These are phyloP conservation scores for Crepidodera aurea DNA, from an alignment of 2,888 invertebrate species.

Conservation along the genomic window DNA sequence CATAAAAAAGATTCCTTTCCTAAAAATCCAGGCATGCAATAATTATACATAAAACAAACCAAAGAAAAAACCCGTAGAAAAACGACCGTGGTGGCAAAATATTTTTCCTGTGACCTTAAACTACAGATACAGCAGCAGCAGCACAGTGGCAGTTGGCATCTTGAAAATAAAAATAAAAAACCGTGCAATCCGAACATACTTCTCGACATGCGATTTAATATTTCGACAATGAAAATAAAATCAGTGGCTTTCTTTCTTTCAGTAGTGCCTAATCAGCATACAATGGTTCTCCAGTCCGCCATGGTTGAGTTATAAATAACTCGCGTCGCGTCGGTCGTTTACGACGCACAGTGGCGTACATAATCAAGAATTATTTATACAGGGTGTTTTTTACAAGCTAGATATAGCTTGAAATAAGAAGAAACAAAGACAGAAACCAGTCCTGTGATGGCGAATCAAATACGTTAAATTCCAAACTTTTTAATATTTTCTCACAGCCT, in stretches of 20 bases:
- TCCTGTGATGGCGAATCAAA: too few species aligned
- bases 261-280: constrained; percentile 48
- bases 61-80: neutral
- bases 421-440: neutral
- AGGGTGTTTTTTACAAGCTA: neutral
- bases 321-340: constrained; percentile 16
- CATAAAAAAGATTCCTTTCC: too few species aligned
- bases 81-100: neutral
- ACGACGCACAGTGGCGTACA: constrained; percentile 23
- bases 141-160: constrained; percentile 14
- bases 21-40: too few species aligned
- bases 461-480: too few species aligned
- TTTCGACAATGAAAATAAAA: constrained; percentile 44
- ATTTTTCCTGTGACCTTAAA: neutral
- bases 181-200: constrained; percentile 30
- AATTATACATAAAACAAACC: too few species aligned
- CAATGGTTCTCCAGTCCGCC: constrained; percentile 41
- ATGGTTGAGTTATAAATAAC: constrained; percentile 37
- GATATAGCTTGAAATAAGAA: neutral
- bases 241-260: constrained; percentile 32
- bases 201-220: constrained; percentile 39
- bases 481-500: too few species aligned
- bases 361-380: neutral
- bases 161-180: constrained; percentile 16
- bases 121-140: neutral